phyloP scores from a whole-genome alignment of 2,797 vertebrate genomes.

The Pangasius sanitwongsei region DNA sequence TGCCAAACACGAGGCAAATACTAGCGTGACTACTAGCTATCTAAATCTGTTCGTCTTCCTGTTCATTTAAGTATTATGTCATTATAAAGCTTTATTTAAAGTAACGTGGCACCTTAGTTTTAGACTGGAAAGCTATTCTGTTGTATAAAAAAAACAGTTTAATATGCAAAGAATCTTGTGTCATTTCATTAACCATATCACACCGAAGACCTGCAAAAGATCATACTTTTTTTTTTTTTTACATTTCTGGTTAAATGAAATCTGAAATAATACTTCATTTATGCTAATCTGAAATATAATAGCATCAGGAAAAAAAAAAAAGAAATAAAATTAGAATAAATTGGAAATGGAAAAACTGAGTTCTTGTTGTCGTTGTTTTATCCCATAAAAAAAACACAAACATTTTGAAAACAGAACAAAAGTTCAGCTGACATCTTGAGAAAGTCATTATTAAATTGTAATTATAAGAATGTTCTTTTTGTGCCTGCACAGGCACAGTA shows the following conservation, averaged over 20 bases:
- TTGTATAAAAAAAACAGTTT: slow-evolving; percentile 9
- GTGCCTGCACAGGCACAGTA: background rate
- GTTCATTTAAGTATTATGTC: background rate
- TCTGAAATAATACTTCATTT: background rate
- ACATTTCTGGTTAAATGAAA: background rate
- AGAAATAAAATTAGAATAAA: background rate
- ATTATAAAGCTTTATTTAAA: slow-evolving; percentile 5
- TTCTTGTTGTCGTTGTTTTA: background rate
- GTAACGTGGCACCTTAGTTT: background rate
- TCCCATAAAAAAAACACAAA: background rate
- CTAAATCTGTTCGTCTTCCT: background rate
- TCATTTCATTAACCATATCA: background rate
- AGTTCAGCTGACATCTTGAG: background rate
- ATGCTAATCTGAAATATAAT: background rate
- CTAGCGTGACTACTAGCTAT: background rate
- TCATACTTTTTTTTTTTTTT: background rate
- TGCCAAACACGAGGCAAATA: background rate
- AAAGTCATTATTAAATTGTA: background rate
- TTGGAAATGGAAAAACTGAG: background rate
- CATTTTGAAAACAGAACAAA: background rate
- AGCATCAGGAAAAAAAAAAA: background rate
- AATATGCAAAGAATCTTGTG: background rate
- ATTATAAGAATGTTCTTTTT: background rate
- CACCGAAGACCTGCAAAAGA: background rate
- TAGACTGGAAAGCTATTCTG: slow-evolving; percentile 45